These are phyloP conservation scores for Hippocampus barbouri DNA, from an alignment of 2,113 vertebrate genomes.

Conservation along the genomic window DNA sequence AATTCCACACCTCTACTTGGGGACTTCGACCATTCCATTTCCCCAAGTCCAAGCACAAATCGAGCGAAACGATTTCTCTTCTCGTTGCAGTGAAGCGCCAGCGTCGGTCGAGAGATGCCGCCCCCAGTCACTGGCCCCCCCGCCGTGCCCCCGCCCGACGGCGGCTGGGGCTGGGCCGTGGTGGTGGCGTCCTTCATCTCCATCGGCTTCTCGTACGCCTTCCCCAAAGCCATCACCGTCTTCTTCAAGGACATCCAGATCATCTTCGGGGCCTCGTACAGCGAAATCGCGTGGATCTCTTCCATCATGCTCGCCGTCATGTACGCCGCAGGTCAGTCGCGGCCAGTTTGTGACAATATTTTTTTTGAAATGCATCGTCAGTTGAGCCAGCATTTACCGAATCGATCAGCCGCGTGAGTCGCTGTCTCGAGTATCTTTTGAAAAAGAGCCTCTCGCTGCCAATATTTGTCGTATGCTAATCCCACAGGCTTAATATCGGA, in stretches of 20 bases:
- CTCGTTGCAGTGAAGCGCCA: constrained; percentile 30
- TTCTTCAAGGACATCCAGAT: constrained; percentile 96
- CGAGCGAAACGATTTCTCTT: background rate
- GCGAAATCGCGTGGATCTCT: constrained; percentile 94
- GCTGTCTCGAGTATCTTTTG: too few species aligned
- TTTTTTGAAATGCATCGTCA: too few species aligned
- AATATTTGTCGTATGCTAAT: too few species aligned
- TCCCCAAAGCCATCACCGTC: constrained; percentile 93
- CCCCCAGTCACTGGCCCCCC: constrained; percentile 46
- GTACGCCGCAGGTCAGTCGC: constrained; percentile 92
- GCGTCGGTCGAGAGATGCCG: constrained; percentile 73
- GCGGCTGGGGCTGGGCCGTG: constrained; percentile 95
- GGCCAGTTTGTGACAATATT: too few species aligned
- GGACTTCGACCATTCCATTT: too few species aligned
- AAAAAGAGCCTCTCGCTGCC: too few species aligned
- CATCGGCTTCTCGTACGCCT: constrained; percentile 96
- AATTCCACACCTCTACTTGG: background rate
- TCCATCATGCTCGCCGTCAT: constrained; percentile 97
- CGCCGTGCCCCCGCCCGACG: constrained; percentile 81
- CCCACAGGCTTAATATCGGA: too few species aligned
- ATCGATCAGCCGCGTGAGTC: too few species aligned
- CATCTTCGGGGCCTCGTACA: constrained; percentile 84
- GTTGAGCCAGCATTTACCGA: too few species aligned
- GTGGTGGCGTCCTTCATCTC: constrained; percentile 88
- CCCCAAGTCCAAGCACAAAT: too few species aligned